A percentile compares a stretch with the other conserved stretches of the same genome.
Evolutionary conservation across 1,140 invertebrate species (phyloP).

Genomic region (Atta cephalotes): DNA sequence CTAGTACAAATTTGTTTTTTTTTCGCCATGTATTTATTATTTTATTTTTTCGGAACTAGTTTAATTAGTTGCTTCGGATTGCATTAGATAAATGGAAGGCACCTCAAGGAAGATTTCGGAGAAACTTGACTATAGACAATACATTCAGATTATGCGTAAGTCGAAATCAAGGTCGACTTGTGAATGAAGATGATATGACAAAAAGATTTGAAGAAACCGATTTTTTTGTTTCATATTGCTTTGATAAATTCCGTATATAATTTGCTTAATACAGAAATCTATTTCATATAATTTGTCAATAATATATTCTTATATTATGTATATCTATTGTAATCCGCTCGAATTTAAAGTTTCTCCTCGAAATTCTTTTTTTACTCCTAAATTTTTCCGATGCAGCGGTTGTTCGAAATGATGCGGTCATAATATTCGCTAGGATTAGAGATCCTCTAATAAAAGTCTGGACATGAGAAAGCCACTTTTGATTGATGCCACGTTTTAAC

Average conservation of each 20-base stretch:
- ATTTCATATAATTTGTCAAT: not conserved
- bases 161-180: slow-evolving; percentile 8
- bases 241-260: not conserved
- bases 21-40: not conserved
- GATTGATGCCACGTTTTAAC: no score
- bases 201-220: not conserved
- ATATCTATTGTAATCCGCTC: not conserved
- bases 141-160: not conserved
- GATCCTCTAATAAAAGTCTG: no score
- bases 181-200: not conserved
- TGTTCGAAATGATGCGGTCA: no score
- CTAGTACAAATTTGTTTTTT: not conserved
- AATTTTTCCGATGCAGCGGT: not conserved
- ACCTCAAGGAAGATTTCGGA: not conserved
- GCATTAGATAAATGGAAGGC: not conserved
- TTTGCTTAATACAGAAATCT: not conserved
- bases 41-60: not conserved
- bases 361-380: not conserved
- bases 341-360: not conserved
- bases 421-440: no score
- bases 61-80: not conserved
- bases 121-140: not conserved
- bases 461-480: no score
- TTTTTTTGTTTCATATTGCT: not conserved
- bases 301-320: not conserved